Evolutionary conservation across 1,140 invertebrate species (phyloP).

Genomic region (Coenobita brevimanus): DNA sequence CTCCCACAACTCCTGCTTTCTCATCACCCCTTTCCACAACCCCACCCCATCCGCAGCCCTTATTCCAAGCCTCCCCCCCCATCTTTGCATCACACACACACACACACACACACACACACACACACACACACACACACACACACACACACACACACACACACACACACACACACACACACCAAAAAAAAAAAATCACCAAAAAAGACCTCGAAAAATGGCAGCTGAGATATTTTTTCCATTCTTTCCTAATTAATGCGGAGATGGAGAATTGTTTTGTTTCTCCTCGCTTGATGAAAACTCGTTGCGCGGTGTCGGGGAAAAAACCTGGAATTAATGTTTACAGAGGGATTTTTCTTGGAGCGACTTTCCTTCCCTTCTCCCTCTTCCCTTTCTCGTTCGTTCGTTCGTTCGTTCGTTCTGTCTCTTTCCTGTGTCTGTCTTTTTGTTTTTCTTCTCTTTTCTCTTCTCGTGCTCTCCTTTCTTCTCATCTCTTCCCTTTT

Average conservation of each 20-base stretch:
- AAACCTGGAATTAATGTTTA: conserved; percentile 65
- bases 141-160: too few relatives aligned
- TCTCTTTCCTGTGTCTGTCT: conserved; percentile 16
- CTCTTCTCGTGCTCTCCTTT: neutral
- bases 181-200: too few relatives aligned
- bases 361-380: conserved; percentile 33
- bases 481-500: too few relatives aligned
- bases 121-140: too few relatives aligned
- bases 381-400: conserved; percentile 31
- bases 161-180: too few relatives aligned
- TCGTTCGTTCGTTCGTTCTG: conserved; percentile 57
- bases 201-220: conserved; percentile 58
- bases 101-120: too few relatives aligned
- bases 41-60: too few relatives aligned
- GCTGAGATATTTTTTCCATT: conserved; percentile 63
- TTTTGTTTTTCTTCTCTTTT: conserved; percentile 13
- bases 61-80: too few relatives aligned
- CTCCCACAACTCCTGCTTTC: too few relatives aligned
- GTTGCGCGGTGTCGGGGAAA: conserved; percentile 54
- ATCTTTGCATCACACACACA: too few relatives aligned
- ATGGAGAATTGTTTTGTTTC: conserved; percentile 66
- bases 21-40: too few relatives aligned
- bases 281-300: conserved; percentile 62
- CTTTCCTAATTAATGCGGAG: conserved; percentile 66
- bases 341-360: conserved; percentile 61